Conservation (phyloP, 2,888 invertebrate species). For the Dicyrtomina minuta region DNA sequence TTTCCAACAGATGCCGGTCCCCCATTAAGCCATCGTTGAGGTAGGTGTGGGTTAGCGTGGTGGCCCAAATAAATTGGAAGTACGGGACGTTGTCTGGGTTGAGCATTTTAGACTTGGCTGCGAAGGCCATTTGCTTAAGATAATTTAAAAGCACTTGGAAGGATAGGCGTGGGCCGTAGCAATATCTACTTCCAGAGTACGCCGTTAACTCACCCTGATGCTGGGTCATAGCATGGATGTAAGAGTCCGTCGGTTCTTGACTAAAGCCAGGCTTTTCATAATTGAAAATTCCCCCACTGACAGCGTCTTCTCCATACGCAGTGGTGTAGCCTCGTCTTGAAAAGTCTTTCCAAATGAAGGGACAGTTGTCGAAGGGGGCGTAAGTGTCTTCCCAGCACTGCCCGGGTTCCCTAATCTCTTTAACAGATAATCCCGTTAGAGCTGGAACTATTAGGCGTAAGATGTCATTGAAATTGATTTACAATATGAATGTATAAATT, state of each 20-base stretch:
- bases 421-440: not conserved
- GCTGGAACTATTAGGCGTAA: not conserved
- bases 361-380: constrained; percentile 18
- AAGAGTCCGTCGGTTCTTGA: not conserved
- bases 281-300: constrained; percentile 76
- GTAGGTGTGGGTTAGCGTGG: constrained; percentile 79
- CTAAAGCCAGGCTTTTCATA: constrained; percentile 62
- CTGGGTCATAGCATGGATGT: no score
- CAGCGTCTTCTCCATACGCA: constrained; percentile 56
- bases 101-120: no score
- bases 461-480: no score
- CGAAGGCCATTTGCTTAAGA: constrained; percentile 65
- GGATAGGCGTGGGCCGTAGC: constrained; percentile 64
- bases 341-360: constrained; percentile 33
- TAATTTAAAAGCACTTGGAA: constrained; percentile 74
- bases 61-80: constrained; percentile 83
- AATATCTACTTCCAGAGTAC: no score
- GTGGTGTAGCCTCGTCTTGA: constrained; percentile 58
- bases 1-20: constrained; percentile 66
- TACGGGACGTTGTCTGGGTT: constrained; percentile 60
- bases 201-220: no score
- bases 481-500: no score
- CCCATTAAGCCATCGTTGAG: constrained; percentile 74
- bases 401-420: not conserved
- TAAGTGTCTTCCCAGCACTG: no score